Percentiles rank a stretch among this genome's conserved stretches.
Evolutionary conservation across 1,140 invertebrate species (phyloP).

Genomic region (Arion vulgaris): DNA sequence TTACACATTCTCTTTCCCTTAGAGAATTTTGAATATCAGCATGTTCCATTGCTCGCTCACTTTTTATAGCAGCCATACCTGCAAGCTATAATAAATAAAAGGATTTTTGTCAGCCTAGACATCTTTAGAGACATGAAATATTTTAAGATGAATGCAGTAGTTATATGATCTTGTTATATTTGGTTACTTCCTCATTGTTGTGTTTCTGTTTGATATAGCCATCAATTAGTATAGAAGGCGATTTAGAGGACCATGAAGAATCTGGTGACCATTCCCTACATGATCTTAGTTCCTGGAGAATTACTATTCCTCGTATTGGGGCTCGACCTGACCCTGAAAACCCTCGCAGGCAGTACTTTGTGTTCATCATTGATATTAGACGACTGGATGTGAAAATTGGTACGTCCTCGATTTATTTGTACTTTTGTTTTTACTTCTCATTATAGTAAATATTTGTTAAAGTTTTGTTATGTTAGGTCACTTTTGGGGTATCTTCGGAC

Average conservation of each 20-base stretch:
- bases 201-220: slow-evolving; percentile 54
- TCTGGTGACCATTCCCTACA: slow-evolving; percentile 72
- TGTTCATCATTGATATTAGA: slow-evolving; percentile 80
- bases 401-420: slow-evolving; percentile 35
- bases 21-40: too few relatives aligned
- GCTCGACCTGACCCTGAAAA: slow-evolving; percentile 72
- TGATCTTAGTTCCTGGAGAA: slow-evolving; percentile 82
- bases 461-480: too few relatives aligned
- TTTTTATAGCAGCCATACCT: too few relatives aligned
- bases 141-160: too few relatives aligned
- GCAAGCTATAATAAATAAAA: too few relatives aligned
- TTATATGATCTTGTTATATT: neutral
- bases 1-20: too few relatives aligned
- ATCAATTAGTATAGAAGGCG: slow-evolving; percentile 59
- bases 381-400: slow-evolving; percentile 74
- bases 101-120: too few relatives aligned
- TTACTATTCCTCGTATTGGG: slow-evolving; percentile 79
- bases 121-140: too few relatives aligned
- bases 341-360: slow-evolving; percentile 71
- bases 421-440: too few relatives aligned
- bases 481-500: too few relatives aligned
- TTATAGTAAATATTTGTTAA: too few relatives aligned
- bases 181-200: neutral
- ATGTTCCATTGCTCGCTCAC: too few relatives aligned
- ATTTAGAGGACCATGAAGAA: slow-evolving; percentile 40